A percentile compares a stretch with the other conserved stretches of the same genome.
Conservation (phyloP, 2,888 invertebrate genomes). For the Patella depressa region DNA sequence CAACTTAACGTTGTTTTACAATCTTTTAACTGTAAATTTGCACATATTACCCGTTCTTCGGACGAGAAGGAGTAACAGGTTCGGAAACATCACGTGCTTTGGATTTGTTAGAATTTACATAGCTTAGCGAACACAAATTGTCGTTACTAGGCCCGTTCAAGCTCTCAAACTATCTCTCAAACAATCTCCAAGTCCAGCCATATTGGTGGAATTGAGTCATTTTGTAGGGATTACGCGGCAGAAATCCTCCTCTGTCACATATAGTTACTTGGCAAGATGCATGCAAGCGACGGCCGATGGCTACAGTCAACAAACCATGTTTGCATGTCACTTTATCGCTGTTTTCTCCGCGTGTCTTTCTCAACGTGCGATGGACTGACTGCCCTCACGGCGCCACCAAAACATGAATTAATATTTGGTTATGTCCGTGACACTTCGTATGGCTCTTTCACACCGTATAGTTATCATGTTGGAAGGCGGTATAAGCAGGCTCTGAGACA, state of each 20-base stretch:
- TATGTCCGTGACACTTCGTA: constrained; percentile 28
- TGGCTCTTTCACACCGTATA: constrained; percentile 25
- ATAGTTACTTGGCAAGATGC: constrained; percentile 28
- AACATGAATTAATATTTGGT: constrained; percentile 31
- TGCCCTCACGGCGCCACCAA: constrained; percentile 23
- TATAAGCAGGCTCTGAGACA: constrained; percentile 6
- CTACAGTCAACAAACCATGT: constrained; percentile 27
- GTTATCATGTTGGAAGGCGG: constrained; percentile 17
- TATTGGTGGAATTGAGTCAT: constrained; percentile 27
- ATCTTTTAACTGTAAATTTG: constrained; percentile 32
- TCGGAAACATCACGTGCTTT: constrained; percentile 16
- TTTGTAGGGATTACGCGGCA: constrained; percentile 25
- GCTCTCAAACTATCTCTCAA: constrained; percentile 22
- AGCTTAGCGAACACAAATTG: constrained; percentile 22
- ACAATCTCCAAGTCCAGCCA: constrained; percentile 22
- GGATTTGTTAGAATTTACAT: constrained; percentile 24
- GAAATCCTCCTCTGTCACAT: constrained; percentile 28
- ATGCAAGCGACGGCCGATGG: constrained; percentile 19
- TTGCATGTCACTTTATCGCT: constrained; percentile 23
- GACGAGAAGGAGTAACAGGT: constrained; percentile 18
- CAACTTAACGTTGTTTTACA: constrained; percentile 29
- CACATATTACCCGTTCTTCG: constrained; percentile 24
- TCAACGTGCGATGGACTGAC: constrained; percentile 20
- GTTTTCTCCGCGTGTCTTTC: constrained; percentile 25
- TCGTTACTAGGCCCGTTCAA: constrained; percentile 16